A percentile compares a stretch with the other conserved stretches of the same genome.
Conservation (phyloP, 2,797 vertebrate species). For the Momotus momota region DNA sequence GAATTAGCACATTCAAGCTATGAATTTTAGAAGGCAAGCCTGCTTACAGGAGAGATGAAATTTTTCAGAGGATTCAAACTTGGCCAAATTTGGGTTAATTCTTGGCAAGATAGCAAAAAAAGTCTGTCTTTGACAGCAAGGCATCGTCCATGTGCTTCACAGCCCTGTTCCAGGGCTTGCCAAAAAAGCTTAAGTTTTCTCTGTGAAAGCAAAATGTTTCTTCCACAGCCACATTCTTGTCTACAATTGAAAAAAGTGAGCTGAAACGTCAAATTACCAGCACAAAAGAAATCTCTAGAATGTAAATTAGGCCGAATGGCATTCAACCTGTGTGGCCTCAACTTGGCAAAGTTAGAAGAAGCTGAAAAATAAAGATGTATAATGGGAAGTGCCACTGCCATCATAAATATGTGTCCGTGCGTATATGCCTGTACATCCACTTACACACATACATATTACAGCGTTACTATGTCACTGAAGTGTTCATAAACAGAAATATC, state of each 20-base stretch:
- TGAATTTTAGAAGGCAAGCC: not conserved
- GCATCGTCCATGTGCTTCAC: not conserved
- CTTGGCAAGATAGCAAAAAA: not conserved
- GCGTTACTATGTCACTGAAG: not conserved
- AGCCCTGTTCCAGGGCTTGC: not conserved
- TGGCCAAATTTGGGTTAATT: not conserved
- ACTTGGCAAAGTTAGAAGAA: not conserved
- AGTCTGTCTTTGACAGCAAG: not conserved
- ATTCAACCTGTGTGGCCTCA: not conserved
- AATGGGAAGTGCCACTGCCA: not conserved
- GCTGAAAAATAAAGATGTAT: not conserved
- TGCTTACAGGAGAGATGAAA: rapidly evolving
- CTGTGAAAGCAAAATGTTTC: not conserved
- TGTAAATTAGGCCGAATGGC: not conserved
- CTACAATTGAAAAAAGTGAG: not conserved
- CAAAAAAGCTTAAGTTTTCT: not conserved
- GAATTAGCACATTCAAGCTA: not conserved
- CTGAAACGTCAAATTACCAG: not conserved
- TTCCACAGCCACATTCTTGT: not conserved
- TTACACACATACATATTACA: not conserved
- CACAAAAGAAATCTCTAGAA: not conserved
- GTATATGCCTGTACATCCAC: not conserved
- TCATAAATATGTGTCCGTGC: not conserved
- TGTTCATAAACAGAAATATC: not conserved
- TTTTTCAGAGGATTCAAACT: not conserved